phyloP scores from a whole-genome alignment of 2,113 vertebrate species.

The Nesogale talazaci region DNA sequence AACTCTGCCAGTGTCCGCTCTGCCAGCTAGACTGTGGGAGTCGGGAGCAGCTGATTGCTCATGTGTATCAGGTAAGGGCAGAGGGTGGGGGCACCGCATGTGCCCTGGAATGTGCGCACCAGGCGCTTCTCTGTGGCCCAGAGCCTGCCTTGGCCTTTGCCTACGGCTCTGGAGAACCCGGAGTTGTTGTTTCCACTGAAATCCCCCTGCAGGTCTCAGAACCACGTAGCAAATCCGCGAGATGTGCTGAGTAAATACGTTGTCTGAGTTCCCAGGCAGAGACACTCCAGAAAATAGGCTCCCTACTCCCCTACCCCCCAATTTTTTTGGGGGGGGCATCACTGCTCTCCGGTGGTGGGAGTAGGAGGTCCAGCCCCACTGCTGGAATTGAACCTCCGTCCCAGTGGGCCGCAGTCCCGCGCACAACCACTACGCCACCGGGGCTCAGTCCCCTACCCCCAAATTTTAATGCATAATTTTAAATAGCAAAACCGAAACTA shows the following conservation, averaged over 20 bases:
- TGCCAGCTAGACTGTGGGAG: slow-evolving; percentile 95
- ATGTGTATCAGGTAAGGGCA: slow-evolving; percentile 94
- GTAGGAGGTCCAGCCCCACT: no score
- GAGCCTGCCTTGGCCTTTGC: not conserved
- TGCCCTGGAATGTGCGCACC: not conserved
- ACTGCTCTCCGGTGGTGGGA: no score
- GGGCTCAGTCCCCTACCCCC: no score
- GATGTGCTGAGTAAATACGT: slow-evolving; percentile 47
- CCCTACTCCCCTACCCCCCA: not conserved
- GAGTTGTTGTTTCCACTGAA: slow-evolving; percentile 1
- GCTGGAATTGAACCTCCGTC: no score
- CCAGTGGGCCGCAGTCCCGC: no score
- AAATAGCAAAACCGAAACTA: slow-evolving; percentile 54
- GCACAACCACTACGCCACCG: no score
- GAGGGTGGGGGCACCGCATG: not conserved
- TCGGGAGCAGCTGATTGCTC: slow-evolving; percentile 95
- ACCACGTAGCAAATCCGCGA: slow-evolving; percentile 30
- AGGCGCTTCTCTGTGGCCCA: not conserved
- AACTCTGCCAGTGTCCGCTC: slow-evolving; percentile 92
- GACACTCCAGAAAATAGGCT: slow-evolving; percentile 40
- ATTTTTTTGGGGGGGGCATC: no score
- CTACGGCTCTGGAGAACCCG: slow-evolving; percentile 6
- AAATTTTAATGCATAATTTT: slow-evolving; percentile 59
- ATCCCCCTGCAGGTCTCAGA: not conserved
- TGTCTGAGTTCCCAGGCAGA: slow-evolving; percentile 23